These are phyloP conservation scores for Dicaeum eximium DNA, from an alignment of 2,113 vertebrate genomes.

Conservation along the genomic window DNA sequence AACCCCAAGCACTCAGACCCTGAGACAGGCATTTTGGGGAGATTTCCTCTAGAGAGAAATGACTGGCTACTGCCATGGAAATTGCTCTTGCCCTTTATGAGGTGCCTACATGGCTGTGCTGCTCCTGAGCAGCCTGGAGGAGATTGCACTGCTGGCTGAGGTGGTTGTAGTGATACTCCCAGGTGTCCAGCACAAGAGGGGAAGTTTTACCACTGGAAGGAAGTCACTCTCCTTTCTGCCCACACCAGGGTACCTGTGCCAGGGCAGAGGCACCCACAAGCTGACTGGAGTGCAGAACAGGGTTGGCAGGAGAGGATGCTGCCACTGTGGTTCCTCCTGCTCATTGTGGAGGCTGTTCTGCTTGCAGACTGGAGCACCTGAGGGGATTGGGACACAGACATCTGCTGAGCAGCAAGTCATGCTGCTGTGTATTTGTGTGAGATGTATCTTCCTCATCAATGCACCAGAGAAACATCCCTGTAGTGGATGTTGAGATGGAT, in stretches of 20 bases:
- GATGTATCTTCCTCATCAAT: neutral
- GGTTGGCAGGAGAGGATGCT: neutral
- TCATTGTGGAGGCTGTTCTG: neutral
- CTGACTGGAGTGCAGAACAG: neutral
- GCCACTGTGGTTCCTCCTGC: neutral
- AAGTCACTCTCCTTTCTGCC: neutral
- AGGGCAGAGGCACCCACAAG: neutral
- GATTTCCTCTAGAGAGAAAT: neutral
- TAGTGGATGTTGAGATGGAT: neutral
- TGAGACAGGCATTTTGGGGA: neutral
- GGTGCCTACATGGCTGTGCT: neutral
- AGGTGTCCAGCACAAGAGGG: neutral
- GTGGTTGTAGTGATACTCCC: neutral
- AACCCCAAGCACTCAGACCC: neutral
- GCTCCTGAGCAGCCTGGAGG: neutral
- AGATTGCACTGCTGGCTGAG: neutral
- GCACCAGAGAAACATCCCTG: neutral
- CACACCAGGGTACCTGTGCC: no score
- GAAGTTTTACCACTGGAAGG: neutral
- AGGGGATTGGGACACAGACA: accelerated
- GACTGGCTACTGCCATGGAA: neutral
- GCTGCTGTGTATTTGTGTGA: neutral
- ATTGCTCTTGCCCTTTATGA: neutral
- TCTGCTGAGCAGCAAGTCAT: neutral
- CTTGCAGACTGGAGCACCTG: neutral